Evolutionary conservation across 2,113 vertebrate species (phyloP).

Genomic region (Meriones unguiculatus): DNA sequence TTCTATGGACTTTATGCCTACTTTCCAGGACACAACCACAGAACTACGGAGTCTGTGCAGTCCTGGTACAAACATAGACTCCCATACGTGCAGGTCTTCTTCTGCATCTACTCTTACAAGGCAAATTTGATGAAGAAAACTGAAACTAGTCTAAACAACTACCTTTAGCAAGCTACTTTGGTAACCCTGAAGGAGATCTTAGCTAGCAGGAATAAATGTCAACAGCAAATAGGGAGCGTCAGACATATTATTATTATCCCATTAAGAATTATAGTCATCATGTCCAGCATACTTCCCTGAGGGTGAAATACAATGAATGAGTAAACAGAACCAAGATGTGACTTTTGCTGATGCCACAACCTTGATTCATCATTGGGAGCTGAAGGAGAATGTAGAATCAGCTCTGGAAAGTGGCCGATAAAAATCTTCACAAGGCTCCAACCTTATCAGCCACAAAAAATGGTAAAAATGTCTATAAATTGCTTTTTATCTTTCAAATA

Average conservation of each 20-base stretch:
- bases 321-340: neutral
- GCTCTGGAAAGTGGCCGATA: neutral
- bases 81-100: neutral
- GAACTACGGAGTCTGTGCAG: neutral
- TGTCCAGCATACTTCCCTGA: neutral
- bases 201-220: neutral
- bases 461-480: neutral
- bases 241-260: neutral
- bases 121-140: neutral
- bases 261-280: neutral
- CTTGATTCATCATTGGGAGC: neutral
- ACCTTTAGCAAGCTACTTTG: neutral
- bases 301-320: neutral
- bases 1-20: neutral
- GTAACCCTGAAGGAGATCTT: neutral
- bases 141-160: neutral
- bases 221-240: neutral
- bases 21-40: neutral
- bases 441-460: neutral
- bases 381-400: neutral
- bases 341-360: neutral
- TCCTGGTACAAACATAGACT: neutral
- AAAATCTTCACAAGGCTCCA: neutral
- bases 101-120: neutral
- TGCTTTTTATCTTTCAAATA: constrained; percentile 13